Evolutionary conservation across 2,888 invertebrate genomes (phyloP).

Genomic region (Nudaria mundana): DNA sequence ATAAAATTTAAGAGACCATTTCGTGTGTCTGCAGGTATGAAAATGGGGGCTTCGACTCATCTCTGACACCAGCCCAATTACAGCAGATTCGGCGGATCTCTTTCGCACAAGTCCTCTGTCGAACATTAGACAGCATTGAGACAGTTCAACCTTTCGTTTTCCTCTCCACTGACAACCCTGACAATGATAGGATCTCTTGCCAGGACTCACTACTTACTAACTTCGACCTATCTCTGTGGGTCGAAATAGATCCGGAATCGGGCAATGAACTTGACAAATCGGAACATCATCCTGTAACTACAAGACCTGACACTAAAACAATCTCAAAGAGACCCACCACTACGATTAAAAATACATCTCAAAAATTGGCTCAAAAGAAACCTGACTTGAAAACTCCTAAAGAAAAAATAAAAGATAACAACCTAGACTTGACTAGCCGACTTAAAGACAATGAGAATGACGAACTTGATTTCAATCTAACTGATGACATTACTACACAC

Average conservation of each 20-base stretch:
- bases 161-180: constrained; percentile 80
- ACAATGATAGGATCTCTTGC: constrained; percentile 83
- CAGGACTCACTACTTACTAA: constrained; percentile 74
- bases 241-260: constrained; percentile 68
- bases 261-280: constrained; percentile 64
- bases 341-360: constrained; percentile 41
- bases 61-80: constrained; percentile 88
- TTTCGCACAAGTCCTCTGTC: constrained; percentile 87
- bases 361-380: constrained; percentile 29
- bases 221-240: constrained; percentile 84
- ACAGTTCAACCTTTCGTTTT: constrained; percentile 87
- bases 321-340: constrained; percentile 33
- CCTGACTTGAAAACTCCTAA: constrained; percentile 40
- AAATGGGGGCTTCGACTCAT: constrained; percentile 86
- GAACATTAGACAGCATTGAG: constrained; percentile 83
- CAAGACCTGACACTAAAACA: constrained; percentile 41
- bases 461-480: constrained; percentile 33
- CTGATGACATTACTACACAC: constrained; percentile 30
- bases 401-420: constrained; percentile 37
- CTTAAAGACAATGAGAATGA: constrained; percentile 32
- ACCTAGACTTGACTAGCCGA: constrained; percentile 29
- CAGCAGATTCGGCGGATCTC: constrained; percentile 86
- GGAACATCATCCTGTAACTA: constrained; percentile 45
- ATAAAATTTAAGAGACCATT: too few relatives aligned
- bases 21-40: constrained; percentile 85